Conservation (phyloP, 2,797 vertebrate genomes). For the Tolypeutes matacus region DNA sequence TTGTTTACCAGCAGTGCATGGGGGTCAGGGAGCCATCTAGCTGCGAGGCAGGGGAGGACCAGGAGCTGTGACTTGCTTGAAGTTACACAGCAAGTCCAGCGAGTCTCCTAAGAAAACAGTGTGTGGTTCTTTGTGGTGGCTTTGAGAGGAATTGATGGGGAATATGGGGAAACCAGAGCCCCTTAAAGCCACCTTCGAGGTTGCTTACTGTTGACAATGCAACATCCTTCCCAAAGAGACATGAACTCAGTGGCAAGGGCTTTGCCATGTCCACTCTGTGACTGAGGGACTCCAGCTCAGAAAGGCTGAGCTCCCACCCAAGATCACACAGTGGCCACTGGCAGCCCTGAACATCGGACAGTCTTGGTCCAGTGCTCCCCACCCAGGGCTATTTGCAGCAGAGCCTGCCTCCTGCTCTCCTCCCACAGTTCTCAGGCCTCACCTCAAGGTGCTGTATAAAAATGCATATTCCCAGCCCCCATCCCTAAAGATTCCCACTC, state of each 20-base stretch:
- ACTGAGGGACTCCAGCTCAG: background rate
- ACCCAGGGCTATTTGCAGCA: background rate
- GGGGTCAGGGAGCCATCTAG: background rate
- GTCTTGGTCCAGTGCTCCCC: background rate
- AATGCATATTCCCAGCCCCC: background rate
- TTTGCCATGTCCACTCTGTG: background rate
- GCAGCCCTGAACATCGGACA: background rate
- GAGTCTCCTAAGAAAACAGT: background rate
- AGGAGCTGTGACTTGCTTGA: background rate
- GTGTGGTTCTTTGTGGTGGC: background rate
- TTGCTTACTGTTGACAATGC: background rate
- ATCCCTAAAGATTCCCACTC: background rate
- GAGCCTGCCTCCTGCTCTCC: background rate
- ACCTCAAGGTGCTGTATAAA: no score
- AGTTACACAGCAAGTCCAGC: background rate
- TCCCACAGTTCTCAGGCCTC: background rate
- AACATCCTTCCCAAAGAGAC: background rate
- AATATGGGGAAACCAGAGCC: no score
- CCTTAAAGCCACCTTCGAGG: background rate
- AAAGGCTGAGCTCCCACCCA: background rate
- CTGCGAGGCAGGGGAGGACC: background rate
- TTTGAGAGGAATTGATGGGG: background rate
- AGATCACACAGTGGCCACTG: background rate
- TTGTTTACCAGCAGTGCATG: rapidly evolving
- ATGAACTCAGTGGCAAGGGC: background rate